phyloP scores from a whole-genome alignment of 2,888 invertebrate species.

The Caradrina clavipalpis region DNA sequence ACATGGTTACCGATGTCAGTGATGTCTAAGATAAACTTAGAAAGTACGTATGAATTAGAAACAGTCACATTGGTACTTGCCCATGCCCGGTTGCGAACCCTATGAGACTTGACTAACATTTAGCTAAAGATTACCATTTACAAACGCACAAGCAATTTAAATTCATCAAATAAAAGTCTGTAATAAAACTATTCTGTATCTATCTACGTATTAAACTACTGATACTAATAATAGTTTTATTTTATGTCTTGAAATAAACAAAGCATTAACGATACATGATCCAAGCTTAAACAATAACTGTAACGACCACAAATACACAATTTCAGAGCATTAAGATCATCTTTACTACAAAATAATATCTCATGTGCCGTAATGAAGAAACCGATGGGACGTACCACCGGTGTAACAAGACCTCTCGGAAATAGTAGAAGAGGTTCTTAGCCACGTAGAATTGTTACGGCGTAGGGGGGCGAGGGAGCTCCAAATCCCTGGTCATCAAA shows the following conservation, averaged over 20 bases:
- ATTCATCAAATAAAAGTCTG: too few relatives aligned
- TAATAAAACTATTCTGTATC: too few relatives aligned
- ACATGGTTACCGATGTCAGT: too few relatives aligned
- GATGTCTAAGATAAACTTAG: too few relatives aligned
- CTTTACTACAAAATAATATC: constrained; percentile 64
- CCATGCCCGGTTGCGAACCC: too few relatives aligned
- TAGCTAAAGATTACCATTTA: too few relatives aligned
- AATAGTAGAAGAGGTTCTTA: constrained; percentile 15
- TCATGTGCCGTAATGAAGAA: constrained; percentile 70
- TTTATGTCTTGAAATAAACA: neutral
- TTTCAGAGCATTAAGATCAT: constrained; percentile 55
- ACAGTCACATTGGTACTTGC: too few relatives aligned
- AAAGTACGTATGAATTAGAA: too few relatives aligned
- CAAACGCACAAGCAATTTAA: too few relatives aligned
- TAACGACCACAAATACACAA: constrained; percentile 17
- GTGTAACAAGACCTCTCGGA: constrained; percentile 18
- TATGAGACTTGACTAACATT: too few relatives aligned
- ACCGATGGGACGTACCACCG: constrained; percentile 55
- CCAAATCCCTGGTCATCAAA: constrained; percentile 61
- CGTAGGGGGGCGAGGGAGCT: constrained; percentile 31
- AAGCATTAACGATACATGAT: neutral
- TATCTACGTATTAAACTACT: too few relatives aligned
- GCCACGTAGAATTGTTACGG: neutral
- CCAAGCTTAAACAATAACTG: neutral
- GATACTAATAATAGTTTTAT: neutral